Evolutionary conservation across 1,140 invertebrate species (phyloP), one percentile per base, ranked within the genome.

Genomic region (Macrobrachium rosenbergii): DNA sequence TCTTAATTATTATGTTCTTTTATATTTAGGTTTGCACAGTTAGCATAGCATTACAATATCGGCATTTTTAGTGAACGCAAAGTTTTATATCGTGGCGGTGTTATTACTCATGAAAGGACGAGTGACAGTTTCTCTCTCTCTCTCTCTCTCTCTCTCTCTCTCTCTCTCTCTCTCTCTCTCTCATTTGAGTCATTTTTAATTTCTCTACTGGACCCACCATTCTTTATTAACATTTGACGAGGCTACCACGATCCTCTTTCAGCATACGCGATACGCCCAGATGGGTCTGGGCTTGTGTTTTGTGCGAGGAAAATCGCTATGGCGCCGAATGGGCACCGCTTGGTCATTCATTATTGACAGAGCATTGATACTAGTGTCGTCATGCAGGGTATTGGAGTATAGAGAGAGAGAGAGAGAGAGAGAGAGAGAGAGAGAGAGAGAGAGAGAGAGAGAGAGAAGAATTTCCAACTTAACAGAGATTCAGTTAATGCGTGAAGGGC

Each of bases 141-240:
- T 72, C 67, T 72, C 67, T 72, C 67, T 72, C 67, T 72, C 67
- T 72, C 67, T 72, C 67, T 72, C 67, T 72, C 67, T 72, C 67
- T 72, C 72, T 73, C 72, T 73, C 72, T 69, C 28, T 69, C 64
- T 28, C 64, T 69, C 64, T 28, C 7, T 69, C 7, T 28, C 28
- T 28, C 45, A 28, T 73, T 45, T 72, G 21, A 6, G 21, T 11
- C 67, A 17, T 45, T 76, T 21, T 76, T n/a, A 52, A 17, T 45
- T 58, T 43, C 28, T 76, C n/a, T 76, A 17, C 7, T 7, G 5
- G 21, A 23, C 73, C 43, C 75, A 52, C 75, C 75, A 43, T 45
- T 45, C 75, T 58, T 17, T 52, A 37, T 23, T 75, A 37, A 23
- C 72, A 37, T 52, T 23, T 19, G 37, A 11, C 72, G 37, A 52